These are phyloP conservation scores for Psammodynastes pulverulentus DNA, from an alignment of 2,113 vertebrate genomes.

Conservation along the genomic window DNA sequence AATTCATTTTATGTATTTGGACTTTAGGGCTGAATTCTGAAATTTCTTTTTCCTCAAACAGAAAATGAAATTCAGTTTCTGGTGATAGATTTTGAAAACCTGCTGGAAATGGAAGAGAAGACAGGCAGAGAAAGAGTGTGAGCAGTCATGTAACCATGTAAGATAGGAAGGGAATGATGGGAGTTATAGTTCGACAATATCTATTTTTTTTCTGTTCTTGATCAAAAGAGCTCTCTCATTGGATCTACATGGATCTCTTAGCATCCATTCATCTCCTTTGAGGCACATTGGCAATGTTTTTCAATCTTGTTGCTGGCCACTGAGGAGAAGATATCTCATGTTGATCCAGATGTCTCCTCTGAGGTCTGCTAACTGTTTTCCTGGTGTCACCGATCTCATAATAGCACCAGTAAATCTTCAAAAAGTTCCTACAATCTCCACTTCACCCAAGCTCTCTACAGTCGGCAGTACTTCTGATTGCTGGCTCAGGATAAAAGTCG, in stretches of 20 bases:
- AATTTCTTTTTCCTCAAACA: not conserved
- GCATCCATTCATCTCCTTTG: not conserved
- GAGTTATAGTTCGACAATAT: not conserved
- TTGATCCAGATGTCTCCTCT: not conserved
- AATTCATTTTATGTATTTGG: not conserved
- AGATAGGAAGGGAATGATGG: not conserved
- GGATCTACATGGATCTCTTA: not conserved
- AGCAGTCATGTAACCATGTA: not conserved
- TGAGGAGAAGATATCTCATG: not conserved
- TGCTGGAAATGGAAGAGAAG: not conserved
- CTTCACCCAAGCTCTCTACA: not conserved
- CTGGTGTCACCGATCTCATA: conserved; percentile 7
- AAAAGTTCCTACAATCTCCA: conserved; percentile 17
- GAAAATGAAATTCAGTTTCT: not conserved
- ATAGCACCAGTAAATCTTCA: conserved; percentile 13
- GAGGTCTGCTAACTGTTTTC: not conserved
- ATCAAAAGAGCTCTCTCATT: not conserved
- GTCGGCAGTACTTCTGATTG: conserved; percentile 13
- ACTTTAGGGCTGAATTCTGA: not conserved
- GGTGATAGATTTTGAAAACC: not conserved
- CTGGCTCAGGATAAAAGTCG: conserved; percentile 27
- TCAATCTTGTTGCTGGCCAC: not conserved
- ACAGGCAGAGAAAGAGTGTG: not conserved
- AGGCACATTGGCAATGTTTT: not conserved
- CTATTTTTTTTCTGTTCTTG: not conserved